These are phyloP conservation scores for Zaprionus camerounensis DNA, from an alignment of 1,140 invertebrate genomes.

Conservation along the genomic window DNA sequence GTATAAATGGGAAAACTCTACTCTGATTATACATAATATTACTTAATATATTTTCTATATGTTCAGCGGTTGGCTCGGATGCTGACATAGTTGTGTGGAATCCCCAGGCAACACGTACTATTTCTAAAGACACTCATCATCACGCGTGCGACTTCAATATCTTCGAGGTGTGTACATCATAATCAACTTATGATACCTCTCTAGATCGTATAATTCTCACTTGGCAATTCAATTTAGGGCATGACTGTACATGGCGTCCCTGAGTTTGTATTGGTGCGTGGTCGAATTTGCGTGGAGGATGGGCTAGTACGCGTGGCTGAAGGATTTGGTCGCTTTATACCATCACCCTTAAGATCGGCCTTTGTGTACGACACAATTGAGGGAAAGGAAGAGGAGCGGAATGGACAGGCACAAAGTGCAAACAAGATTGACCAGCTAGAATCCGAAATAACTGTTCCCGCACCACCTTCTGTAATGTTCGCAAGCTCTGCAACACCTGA, in stretches of 20 bases:
- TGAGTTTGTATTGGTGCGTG: constrained; percentile 95
- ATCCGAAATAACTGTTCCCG: constrained; percentile 64
- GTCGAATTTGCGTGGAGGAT: constrained; percentile 96
- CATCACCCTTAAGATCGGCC: constrained; percentile 84
- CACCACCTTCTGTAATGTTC: constrained; percentile 60
- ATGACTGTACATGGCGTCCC: constrained; percentile 93
- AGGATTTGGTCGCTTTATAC: constrained; percentile 87
- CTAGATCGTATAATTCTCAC: background rate
- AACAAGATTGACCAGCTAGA: constrained; percentile 83
- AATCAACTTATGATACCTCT: background rate
- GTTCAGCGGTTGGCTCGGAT: constrained; percentile 92
- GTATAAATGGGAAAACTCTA: constrained; percentile 24
- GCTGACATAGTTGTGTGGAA: constrained; percentile 99
- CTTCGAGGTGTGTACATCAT: constrained; percentile 89
- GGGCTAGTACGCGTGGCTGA: constrained; percentile 94
- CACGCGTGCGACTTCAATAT: constrained; percentile 98
- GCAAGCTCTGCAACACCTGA: constrained; percentile 41
- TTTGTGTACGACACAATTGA: constrained; percentile 84
- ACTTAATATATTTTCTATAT: background rate
- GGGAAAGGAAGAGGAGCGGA: constrained; percentile 48
- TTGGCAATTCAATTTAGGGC: constrained; percentile 84
- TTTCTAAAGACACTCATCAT: constrained; percentile 97
- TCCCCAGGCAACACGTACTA: constrained; percentile 91
- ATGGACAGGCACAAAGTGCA: constrained; percentile 55
- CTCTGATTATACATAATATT: background rate